Evolutionary conservation across 2,113 vertebrate genomes (phyloP).

Genomic region (Zapus hudsonius): DNA sequence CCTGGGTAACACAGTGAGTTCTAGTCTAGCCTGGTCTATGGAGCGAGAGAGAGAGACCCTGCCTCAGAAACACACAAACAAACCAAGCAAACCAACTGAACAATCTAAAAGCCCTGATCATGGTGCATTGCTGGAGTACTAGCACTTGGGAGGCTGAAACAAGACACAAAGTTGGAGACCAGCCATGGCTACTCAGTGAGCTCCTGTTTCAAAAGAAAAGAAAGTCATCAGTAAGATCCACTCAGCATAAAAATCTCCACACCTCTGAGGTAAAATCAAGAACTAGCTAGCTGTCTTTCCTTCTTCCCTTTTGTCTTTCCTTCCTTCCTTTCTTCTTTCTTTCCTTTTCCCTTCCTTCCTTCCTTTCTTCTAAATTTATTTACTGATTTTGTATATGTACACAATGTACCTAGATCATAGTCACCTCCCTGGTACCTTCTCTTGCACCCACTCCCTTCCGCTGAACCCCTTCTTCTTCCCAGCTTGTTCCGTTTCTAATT

Average conservation of each 20-base stretch:
- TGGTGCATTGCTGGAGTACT: neutral
- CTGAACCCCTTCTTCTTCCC: no score
- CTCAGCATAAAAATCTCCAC: neutral
- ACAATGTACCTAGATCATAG: no score
- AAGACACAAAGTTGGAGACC: neutral
- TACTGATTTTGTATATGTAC: no score
- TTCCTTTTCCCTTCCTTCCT: no score
- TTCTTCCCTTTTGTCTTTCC: no score
- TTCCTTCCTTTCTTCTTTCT: no score
- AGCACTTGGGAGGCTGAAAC: neutral
- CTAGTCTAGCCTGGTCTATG: neutral
- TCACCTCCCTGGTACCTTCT: no score
- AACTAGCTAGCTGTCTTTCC: neutral
- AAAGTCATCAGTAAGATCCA: neutral
- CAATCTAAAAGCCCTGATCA: no score
- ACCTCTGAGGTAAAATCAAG: neutral
- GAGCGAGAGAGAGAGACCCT: neutral
- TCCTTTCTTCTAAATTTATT: no score
- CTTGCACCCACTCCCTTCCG: no score
- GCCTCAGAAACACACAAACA: neutral
- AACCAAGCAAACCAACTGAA: no score
- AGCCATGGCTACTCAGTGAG: neutral
- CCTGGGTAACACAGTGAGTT: neutral
- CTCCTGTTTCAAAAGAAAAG: neutral
- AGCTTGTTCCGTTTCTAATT: no score